Conservation (phyloP, 1,140 invertebrate genomes). For the Cepaea nemoralis region DNA sequence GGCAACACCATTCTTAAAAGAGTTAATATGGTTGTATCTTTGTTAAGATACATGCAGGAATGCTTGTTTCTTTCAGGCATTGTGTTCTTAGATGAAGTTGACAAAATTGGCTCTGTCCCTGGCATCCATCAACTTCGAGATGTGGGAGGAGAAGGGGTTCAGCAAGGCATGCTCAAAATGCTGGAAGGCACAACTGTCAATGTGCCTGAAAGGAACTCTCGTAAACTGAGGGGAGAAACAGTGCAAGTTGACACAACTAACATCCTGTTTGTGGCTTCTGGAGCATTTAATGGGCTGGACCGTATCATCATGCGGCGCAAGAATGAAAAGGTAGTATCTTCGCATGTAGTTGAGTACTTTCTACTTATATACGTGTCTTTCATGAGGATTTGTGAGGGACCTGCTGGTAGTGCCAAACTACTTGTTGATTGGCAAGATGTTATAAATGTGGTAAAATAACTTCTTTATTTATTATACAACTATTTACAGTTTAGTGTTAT, state of each 20-base stretch:
- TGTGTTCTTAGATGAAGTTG: slow-evolving; percentile 99
- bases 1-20: no score
- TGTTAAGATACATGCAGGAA: background rate
- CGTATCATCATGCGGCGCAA: slow-evolving; percentile 91
- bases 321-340: slow-evolving; percentile 86
- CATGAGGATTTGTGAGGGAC: no score
- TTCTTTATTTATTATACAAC: no score
- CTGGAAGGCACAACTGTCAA: slow-evolving; percentile 98
- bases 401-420: no score
- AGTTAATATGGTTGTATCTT: no score
- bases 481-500: no score
- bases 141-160: slow-evolving; percentile 98
- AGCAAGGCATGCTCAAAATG: slow-evolving; percentile 87
- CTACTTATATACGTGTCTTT: no score
- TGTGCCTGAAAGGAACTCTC: slow-evolving; percentile 85
- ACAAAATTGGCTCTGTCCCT: slow-evolving; percentile 98
- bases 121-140: slow-evolving; percentile 96
- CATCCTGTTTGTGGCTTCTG: slow-evolving; percentile 98
- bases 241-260: slow-evolving; percentile 98
- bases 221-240: slow-evolving; percentile 89
- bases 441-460: no score
- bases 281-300: slow-evolving; percentile 97
- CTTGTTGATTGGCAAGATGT: no score
- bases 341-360: background rate
- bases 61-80: slow-evolving; percentile 77